Percentiles rank a stretch among this genome's conserved stretches.
Evolutionary conservation across 2,113 vertebrate species (phyloP).

Genomic region (Silurus asotus): DNA sequence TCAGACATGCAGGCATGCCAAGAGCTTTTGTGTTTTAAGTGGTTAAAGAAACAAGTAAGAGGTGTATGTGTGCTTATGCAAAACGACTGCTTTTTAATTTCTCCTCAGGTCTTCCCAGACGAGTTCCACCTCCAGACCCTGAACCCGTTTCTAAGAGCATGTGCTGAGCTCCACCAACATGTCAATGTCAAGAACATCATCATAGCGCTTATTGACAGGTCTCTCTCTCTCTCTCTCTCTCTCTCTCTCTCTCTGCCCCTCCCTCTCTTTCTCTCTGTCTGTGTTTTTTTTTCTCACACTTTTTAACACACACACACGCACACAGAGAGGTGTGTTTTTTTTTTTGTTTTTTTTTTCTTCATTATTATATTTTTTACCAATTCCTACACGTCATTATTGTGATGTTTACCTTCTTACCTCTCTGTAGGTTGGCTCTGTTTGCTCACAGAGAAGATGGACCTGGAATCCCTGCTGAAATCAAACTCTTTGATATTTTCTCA

Average conservation of each 20-base stretch:
- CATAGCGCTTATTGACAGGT: slow-evolving; percentile 99
- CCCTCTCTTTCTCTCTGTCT: too few species aligned
- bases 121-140: slow-evolving; percentile 98
- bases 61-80: not conserved
- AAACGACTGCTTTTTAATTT: not conserved
- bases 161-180: slow-evolving; percentile 95
- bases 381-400: slow-evolving; percentile 1
- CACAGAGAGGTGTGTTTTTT: not conserved
- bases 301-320: not conserved
- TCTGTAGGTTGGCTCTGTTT: slow-evolving; percentile 87
- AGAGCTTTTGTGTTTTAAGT: slow-evolving; percentile 18
- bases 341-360: too few species aligned
- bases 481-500: slow-evolving; percentile 98
- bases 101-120: slow-evolving; percentile 90
- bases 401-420: not conserved
- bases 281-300: not conserved
- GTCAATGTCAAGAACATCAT: slow-evolving; percentile 99
- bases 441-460: slow-evolving; percentile 98
- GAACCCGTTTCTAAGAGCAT: slow-evolving; percentile 95
- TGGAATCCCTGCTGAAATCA: slow-evolving; percentile 95
- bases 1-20: not conserved
- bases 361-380: not conserved
- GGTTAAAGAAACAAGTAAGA: not conserved
- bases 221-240: slow-evolving; percentile 52
- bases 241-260: slow-evolving; percentile 62